A percentile compares a stretch with the other conserved stretches of the same genome.
Evolutionary conservation across 2,888 invertebrate genomes (phyloP).

Genomic region (Emmelina monodactyla): DNA sequence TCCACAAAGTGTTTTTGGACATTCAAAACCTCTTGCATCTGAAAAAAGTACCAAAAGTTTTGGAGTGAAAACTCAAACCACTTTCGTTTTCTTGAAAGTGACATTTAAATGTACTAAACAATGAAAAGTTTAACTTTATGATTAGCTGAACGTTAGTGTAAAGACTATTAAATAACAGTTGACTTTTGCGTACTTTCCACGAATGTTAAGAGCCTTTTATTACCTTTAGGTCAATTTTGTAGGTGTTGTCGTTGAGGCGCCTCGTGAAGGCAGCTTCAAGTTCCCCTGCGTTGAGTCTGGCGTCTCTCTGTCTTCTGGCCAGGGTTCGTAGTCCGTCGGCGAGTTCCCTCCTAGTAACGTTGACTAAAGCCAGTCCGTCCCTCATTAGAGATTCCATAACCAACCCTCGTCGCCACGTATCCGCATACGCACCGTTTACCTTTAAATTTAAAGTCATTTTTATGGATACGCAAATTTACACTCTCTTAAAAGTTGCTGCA

Average conservation of each 20-base stretch:
- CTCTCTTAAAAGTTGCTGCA: too few species aligned
- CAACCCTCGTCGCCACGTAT: slow-evolving; percentile 65
- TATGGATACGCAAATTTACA: too few species aligned
- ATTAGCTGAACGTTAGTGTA: too few species aligned
- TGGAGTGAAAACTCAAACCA: too few species aligned
- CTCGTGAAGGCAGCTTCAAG: slow-evolving; percentile 41
- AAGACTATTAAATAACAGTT: too few species aligned
- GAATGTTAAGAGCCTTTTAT: too few species aligned
- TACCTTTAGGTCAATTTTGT: slow-evolving; percentile 50
- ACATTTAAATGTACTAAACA: too few species aligned
- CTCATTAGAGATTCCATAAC: slow-evolving; percentile 54
- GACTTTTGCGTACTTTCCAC: too few species aligned
- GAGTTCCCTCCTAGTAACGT: slow-evolving; percentile 59
- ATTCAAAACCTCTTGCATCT: slow-evolving; percentile 67
- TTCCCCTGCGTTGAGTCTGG: slow-evolving; percentile 37
- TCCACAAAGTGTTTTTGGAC: slow-evolving; percentile 71
- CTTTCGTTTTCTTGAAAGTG: too few species aligned
- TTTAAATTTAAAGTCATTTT: slow-evolving; percentile 25
- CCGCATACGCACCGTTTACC: slow-evolving; percentile 71
- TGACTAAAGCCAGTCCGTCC: slow-evolving; percentile 56
- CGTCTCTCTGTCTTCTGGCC: slow-evolving; percentile 45
- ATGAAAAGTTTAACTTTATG: too few species aligned
- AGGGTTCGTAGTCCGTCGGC: slow-evolving; percentile 57
- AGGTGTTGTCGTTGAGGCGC: slow-evolving; percentile 42
- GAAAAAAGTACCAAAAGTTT: too few species aligned